Base-by-base conservation (phyloP, 2,113 vertebrate species). In the Chaenocephalus aceratus region DNA sequence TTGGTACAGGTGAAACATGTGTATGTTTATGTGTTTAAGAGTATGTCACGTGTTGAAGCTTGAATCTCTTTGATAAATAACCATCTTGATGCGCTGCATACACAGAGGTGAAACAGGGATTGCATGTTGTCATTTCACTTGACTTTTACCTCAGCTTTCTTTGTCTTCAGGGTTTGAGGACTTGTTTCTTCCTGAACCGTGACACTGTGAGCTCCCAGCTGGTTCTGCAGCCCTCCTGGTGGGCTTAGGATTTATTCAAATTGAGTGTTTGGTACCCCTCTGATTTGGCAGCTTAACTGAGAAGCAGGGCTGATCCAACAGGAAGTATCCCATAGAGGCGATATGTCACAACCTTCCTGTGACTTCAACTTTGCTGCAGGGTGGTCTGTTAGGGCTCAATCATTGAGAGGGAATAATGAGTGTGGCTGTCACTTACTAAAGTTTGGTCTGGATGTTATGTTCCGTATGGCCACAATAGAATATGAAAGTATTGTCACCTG, bases 241-340 rank as follows among this genome's bases (percentile, higher is more conserved):
- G 36, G 23, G 73, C 52, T 65, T 81, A 78, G 41, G 52, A 65
- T 86, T 76, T 65, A 79, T 67, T 74, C 56, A 61, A 58, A 75
- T 84, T 10, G 44, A 59, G 51, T 51, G 26, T 65, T 80, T 63
- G 57, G 14, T 76, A 45, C 48, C 65, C 16, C 6, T 58, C 62
- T 49, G 52, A 77, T 60, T 64, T 15, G 41, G 51, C 34, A 73
- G 67, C 67, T 72, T 49, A 80, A 68, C 60, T 46, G 21, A 59
- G 64, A 79, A 71, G 53, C 3, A 30, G 34, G 7, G 13, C 49
- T 54, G 49, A 79, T 77, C 84, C n/a, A 71, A 86, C 86, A 87
- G 77, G 51, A 82, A 76, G 75, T 23, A 70, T 66, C 81, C 81
- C 58, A 44, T 56, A 57, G 79, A 80, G 69, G 61, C 76, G 88